Conservation (phyloP, 1,140 invertebrate genomes). For the Acromyrmex echinatior region DNA sequence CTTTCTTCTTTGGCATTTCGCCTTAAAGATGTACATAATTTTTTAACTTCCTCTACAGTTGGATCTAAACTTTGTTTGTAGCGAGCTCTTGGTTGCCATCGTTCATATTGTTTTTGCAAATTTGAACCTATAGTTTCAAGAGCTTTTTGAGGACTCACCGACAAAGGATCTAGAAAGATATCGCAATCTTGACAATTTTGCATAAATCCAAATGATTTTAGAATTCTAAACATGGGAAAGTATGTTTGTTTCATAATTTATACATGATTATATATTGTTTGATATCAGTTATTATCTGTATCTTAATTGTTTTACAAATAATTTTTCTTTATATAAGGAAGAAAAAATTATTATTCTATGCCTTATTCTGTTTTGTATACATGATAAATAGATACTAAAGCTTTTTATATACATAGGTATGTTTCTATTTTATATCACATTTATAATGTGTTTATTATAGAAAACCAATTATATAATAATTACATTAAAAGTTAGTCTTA, state of each 20-base stretch:
- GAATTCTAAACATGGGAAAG: background rate
- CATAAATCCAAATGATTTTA: background rate
- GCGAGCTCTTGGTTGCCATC: slow-evolving; percentile 98
- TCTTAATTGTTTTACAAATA: background rate
- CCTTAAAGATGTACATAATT: slow-evolving; percentile 97
- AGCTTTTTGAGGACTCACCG: slow-evolving; percentile 96
- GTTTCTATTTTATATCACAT: background rate
- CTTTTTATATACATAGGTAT: background rate
- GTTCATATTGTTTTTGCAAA: slow-evolving; percentile 98
- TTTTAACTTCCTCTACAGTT: slow-evolving; percentile 99
- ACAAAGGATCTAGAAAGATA: slow-evolving; percentile 90
- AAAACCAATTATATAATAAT: background rate
- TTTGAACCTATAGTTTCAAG: slow-evolving; percentile 96
- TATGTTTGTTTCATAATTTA: background rate
- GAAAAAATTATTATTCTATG: background rate
- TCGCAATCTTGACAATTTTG: slow-evolving; percentile 29
- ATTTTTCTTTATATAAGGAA: background rate
- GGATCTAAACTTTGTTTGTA: slow-evolving; percentile 99
- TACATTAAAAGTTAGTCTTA: background rate
- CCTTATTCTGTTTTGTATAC: no score
- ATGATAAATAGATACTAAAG: background rate
- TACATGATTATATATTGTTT: background rate
- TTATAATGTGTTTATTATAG: background rate
- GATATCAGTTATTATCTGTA: background rate
- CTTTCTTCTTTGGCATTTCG: slow-evolving; percentile 99